phyloP scores from a whole-genome alignment of 2,113 vertebrate genomes.

The Ondatra zibethicus region DNA sequence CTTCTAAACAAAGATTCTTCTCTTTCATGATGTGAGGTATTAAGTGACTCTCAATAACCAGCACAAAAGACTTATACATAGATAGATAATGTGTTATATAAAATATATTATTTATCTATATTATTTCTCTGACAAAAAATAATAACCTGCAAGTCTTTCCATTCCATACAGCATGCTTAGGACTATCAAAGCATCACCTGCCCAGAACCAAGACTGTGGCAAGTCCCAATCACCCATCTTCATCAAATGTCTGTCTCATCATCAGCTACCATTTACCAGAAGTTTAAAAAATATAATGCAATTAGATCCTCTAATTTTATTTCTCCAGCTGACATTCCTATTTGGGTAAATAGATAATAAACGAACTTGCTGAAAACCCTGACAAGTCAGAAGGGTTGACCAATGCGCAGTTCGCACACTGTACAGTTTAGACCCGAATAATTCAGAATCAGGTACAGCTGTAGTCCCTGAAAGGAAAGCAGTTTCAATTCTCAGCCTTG shows the following conservation, averaged over 20 bases:
- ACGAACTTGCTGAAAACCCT: neutral
- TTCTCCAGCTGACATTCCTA: neutral
- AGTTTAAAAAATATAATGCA: neutral
- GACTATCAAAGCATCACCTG: neutral
- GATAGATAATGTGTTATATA: too few relatives aligned
- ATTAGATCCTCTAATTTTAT: neutral
- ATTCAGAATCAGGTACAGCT: neutral
- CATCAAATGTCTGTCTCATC: neutral
- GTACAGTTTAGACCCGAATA: neutral
- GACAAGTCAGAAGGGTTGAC: neutral
- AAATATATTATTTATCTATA: neutral
- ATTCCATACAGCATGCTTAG: neutral
- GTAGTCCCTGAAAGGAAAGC: neutral
- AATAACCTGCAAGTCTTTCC: neutral
- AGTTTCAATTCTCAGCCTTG: neutral
- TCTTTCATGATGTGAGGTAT: constrained; percentile 49
- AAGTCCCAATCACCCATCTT: neutral
- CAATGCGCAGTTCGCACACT: rapidly evolving
- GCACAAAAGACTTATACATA: neutral
- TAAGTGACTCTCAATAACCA: constrained; percentile 50
- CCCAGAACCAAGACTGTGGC: neutral
- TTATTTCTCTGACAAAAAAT: constrained; percentile 18
- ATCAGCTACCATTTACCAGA: neutral
- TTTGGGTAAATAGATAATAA: neutral
- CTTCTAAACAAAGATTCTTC: constrained; percentile 61